Base-by-base conservation (phyloP, 2,888 invertebrate genomes). In the Blastobasis adustella region DNA sequence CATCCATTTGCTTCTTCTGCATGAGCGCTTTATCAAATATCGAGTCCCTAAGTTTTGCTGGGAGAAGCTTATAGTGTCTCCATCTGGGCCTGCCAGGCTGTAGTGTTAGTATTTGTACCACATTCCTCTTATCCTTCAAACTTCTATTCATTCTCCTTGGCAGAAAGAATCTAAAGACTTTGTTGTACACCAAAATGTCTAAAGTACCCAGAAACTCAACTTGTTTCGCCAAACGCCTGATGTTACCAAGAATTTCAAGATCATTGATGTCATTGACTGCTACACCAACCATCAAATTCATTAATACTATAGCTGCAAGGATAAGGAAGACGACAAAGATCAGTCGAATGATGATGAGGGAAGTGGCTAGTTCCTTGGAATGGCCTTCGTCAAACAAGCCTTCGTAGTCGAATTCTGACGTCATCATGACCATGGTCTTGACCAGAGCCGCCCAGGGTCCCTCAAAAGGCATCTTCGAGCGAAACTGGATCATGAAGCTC, bases 391-490 rank as follows among this genome's bases (percentile, higher is more conserved):
- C 85, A 49, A 90, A 90, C 6, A 90, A 65, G 5, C 82, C 78
- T 6, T 61, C 73, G 60, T 91, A 90, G 57, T 91, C 90, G 48
- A 90, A 90, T 60, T 91, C 91, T 51, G 90, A 90, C 5, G 90
- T 90, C 90, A 90, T 90, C 91, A 91, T 91, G 6, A 90, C 90
- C 45, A 90, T 78, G 0, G 90, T 90, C 59, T 90, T 90, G 10
- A 90, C 83, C 1, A 91, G 64, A 0, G 90, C 84, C 10, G 86
- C 79, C 80, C 89, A 89, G 0, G 90, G 89, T 8, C 82, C 80
- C 36, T 83, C 81, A 57, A 91, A 91, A 0, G 90, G 89, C 23
- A 79, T 71, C 56, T 82, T 73, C 0, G 87, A 82, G 36, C 76
- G 80, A 62, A 91, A 91, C 59, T 90, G 87, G 45, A 91, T 87